Base-by-base conservation (phyloP, 1,140 invertebrate species). In the Listronotus bonariensis region DNA sequence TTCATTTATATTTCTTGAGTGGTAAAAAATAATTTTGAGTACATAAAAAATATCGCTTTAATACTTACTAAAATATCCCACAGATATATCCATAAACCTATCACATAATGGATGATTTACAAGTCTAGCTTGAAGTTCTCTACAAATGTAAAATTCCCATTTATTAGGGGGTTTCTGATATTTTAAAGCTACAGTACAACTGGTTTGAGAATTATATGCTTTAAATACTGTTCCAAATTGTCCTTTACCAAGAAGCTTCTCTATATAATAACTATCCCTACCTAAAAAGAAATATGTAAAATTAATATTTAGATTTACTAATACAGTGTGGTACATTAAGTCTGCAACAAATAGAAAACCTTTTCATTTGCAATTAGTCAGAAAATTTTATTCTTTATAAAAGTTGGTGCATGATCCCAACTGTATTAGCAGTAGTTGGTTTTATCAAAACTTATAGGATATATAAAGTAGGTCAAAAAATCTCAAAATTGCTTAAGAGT, bases 81-180 rank as follows among this genome's bases (percentile, higher is more conserved):
- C 53, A 10, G 58, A 42, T 34, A 79, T 67, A 67, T 79, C 72
- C 77, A 78, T 78, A 68, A 77, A 78, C 42, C 68, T 60, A 34
- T 84, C 90, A 85, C 86, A 89, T 84, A 74, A 86, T 14, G 86
- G 85, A 79, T 88, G 85, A 46, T 83, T 84, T 18, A 55, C 68
- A 60, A 92, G 79, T 57, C 90, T 85, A 36, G 82, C 77, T 72
- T 89, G 87, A 67, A 92, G 85, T 80, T 92, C 90, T 71, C 88
- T 83, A 65, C 86, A 87, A 67, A 92, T 90, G 73, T 92, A 92
- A 76, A 85, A 91, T 77, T 92, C 91, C 90, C 90, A 92, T 60
- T 86, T 85, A 75, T 90, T 89, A 34, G 87, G 83, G 3, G 90
- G 89, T 68, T 88, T 89, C 78, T 92, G 89, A 72, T 88, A 88